Percentiles rank a stretch among this genome's conserved stretches.
Evolutionary conservation across 1,140 invertebrate genomes (phyloP).

Genomic region (Conus ventricosus): DNA sequence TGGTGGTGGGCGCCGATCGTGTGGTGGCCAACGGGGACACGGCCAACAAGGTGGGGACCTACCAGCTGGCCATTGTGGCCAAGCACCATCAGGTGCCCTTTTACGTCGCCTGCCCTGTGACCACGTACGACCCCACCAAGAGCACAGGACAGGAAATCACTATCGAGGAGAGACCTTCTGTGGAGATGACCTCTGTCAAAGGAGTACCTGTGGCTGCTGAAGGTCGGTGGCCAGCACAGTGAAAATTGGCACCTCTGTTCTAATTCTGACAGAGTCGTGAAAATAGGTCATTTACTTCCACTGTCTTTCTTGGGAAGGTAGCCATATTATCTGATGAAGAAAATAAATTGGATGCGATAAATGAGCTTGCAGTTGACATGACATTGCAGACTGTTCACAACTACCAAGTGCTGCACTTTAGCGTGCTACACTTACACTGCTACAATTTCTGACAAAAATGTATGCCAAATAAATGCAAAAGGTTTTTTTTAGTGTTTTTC

Average conservation of each 20-base stretch:
- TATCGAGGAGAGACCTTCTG: conserved; percentile 93
- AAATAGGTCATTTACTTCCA: not conserved
- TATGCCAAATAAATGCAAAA: no score
- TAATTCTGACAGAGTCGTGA: not conserved
- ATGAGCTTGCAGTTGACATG: no score
- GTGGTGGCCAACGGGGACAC: conserved; percentile 97
- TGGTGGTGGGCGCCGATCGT: conserved; percentile 75
- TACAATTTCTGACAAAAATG: no score
- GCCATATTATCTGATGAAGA: not conserved
- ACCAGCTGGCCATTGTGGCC: conserved; percentile 92
- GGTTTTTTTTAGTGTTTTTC: no score
- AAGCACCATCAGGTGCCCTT: conserved; percentile 95
- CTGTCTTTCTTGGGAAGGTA: not conserved
- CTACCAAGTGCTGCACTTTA: no score
- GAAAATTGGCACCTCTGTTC: not conserved
- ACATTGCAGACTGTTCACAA: no score
- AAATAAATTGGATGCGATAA: no score
- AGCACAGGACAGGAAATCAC: conserved; percentile 89
- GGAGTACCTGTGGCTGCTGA: conserved; percentile 89
- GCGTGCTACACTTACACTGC: no score
- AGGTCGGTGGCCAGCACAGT: conserved; percentile 73
- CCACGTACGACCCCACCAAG: conserved; percentile 91
- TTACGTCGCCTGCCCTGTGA: conserved; percentile 94
- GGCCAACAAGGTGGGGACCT: conserved; percentile 99
- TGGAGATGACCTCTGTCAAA: conserved; percentile 92